Percentiles rank a stretch among this genome's conserved stretches.
Evolutionary conservation across 2,888 invertebrate genomes (phyloP).

Genomic region (Mactromeris polynyma): DNA sequence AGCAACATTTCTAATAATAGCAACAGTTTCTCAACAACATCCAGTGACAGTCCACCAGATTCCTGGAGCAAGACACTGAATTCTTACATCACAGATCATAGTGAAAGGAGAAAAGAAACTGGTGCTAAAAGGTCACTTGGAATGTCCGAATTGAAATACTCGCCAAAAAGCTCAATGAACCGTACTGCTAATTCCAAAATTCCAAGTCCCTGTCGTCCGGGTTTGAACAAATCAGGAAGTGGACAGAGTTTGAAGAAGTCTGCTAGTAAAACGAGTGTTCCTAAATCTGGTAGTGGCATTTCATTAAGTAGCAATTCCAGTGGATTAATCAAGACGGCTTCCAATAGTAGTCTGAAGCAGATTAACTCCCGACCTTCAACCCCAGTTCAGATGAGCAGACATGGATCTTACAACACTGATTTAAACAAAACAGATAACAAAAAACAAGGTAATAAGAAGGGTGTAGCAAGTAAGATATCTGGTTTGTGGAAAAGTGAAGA

Average conservation of each 20-base stretch:
- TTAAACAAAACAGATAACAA: conserved; percentile 56
- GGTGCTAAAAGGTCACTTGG: conserved; percentile 50
- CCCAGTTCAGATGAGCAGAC: conserved; percentile 71
- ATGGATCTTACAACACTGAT: conserved; percentile 49
- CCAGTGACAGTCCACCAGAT: conserved; percentile 66
- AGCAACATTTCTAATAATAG: conserved; percentile 62
- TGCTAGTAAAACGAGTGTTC: conserved; percentile 65
- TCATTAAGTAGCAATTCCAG: conserved; percentile 75
- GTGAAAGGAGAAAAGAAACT: conserved; percentile 49
- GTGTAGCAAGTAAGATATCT: conserved; percentile 91
- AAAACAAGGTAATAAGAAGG: conserved; percentile 75
- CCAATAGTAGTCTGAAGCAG: conserved; percentile 71
- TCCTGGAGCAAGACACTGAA: conserved; percentile 79
- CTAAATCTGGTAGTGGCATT: conserved; percentile 76
- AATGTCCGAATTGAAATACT: conserved; percentile 48
- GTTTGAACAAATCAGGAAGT: conserved; percentile 71
- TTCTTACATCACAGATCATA: conserved; percentile 68
- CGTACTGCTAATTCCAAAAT: conserved; percentile 58
- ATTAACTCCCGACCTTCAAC: conserved; percentile 76
- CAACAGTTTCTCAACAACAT: conserved; percentile 54
- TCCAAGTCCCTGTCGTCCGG: conserved; percentile 70
- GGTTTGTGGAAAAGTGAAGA: conserved; percentile 92
- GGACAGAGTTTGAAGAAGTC: conserved; percentile 67
- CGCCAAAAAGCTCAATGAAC: conserved; percentile 53
- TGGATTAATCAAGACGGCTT: conserved; percentile 63